Conservation (phyloP, 2,888 invertebrate species). For the Protula sp. region DNA sequence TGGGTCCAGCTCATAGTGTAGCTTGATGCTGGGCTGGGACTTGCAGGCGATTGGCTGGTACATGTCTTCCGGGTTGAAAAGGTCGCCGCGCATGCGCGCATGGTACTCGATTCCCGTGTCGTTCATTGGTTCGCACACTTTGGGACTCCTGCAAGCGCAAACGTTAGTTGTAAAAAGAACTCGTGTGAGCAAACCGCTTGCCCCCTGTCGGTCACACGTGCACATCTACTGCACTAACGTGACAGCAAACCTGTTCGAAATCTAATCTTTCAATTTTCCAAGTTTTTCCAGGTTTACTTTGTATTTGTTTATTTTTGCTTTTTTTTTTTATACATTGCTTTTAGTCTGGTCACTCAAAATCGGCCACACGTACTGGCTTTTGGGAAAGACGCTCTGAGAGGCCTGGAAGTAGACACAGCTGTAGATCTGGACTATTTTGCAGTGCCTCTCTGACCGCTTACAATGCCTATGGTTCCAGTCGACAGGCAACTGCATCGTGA, state of each 20-base stretch:
- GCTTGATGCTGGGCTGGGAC: constrained; percentile 32
- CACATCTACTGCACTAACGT: too few relatives aligned
- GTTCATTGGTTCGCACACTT: constrained; percentile 22
- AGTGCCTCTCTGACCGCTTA: constrained; percentile 9
- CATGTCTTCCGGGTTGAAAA: constrained; percentile 4
- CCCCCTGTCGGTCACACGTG: too few relatives aligned
- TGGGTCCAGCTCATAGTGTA: constrained; percentile 42
- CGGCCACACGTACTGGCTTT: too few relatives aligned
- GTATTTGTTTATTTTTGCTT: too few relatives aligned
- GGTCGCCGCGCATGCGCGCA: constrained; percentile 28
- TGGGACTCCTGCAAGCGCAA: constrained; percentile 17
- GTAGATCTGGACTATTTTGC: constrained; percentile 30
- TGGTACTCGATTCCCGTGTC: constrained; percentile 34
- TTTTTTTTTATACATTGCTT: too few relatives aligned
- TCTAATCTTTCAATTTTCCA: too few relatives aligned
- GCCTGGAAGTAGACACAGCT: constrained; percentile 45
- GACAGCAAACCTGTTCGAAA: too few relatives aligned
- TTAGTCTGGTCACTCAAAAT: too few relatives aligned
- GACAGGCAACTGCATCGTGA: constrained; percentile 38
- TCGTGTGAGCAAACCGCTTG: too few relatives aligned
- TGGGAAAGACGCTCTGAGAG: constrained; percentile 40
- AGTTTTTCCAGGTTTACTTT: too few relatives aligned
- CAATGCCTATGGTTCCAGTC: constrained; percentile 40
- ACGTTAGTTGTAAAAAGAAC: too few relatives aligned
- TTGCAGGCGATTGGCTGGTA: constrained; percentile 16